phyloP scores from a whole-genome alignment of 1,140 invertebrate species.

The Drosophila punjabiensis region DNA sequence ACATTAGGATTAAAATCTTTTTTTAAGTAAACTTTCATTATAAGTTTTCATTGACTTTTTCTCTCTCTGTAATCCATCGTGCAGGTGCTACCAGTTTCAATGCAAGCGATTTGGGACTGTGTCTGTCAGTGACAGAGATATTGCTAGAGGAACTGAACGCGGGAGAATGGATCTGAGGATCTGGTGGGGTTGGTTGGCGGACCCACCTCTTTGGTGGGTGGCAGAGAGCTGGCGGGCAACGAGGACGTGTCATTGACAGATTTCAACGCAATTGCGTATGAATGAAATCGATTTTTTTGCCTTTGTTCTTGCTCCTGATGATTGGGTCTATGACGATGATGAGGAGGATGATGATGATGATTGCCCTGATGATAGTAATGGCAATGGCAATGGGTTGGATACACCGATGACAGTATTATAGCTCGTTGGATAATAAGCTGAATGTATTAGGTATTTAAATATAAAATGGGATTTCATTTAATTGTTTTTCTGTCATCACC shows the following conservation, averaged over 20 bases:
- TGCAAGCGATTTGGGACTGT: conserved; percentile 13
- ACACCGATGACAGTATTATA: conserved; percentile 3
- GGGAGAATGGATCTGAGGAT: conserved; percentile 6
- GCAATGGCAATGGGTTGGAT: conserved; percentile 4
- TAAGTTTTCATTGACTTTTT: background rate
- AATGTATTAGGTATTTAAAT: conserved; percentile 2
- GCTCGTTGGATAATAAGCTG: conserved; percentile 11
- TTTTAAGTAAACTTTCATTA: background rate
- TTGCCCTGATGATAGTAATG: conserved; percentile 31
- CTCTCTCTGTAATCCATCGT: conserved; percentile 7
- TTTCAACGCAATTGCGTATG: conserved; percentile 78
- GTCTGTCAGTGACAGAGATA: conserved; percentile 43
- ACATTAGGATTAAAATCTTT: too few relatives aligned
- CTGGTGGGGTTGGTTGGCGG: conserved; percentile 5
- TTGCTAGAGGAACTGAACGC: conserved; percentile 28
- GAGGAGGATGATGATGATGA: conserved; percentile 15
- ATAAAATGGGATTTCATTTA: background rate
- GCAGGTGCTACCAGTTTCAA: conserved; percentile 45
- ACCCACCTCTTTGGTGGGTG: conserved; percentile 10
- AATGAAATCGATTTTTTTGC: conserved; percentile 78
- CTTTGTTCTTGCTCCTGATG: conserved; percentile 40
- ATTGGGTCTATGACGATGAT: conserved; percentile 25
- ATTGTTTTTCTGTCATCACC: background rate
- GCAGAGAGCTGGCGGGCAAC: conserved; percentile 20
- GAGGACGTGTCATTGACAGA: conserved; percentile 78